Evolutionary conservation across 2,113 vertebrate genomes (phyloP), one percentile per base, ranked within the genome.

Genomic region (Calypte anna): DNA sequence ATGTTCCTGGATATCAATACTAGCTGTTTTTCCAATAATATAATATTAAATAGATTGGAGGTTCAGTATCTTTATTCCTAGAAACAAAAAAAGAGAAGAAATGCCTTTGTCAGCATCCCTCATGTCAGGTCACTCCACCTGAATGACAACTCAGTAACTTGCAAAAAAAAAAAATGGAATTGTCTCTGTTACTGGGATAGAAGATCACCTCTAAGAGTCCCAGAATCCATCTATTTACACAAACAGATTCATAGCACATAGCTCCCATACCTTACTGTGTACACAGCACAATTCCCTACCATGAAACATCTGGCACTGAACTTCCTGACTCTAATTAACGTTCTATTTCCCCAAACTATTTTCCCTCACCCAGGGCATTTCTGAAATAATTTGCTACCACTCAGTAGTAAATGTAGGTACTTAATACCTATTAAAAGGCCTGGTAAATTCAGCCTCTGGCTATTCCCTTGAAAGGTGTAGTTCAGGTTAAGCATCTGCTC

Each of bases 401-500:
- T 93, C 18, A 73, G 50, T 62, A 59, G 50, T 85, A 87, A 92
- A 54, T 0, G 0, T 46, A 66, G n/a, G n/a, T 93, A 76, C 62
- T 94, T 84, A 82, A 91, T 89, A 86, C 46, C 19, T 89, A 54
- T 54, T 85, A 95, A 92, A 46, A 76, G 14, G 27, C 20, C 14
- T 3, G 1, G 50, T 73, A 89, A 76, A 82, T 69, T 82, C 83
- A 91, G 30, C n/a, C 89, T 66, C 40, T 82, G 58, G 40, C 50
- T 92, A 64, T 69, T 89, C 62, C 69, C 46, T 87, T 76, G 66
- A 73, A 93, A 91, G 66, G 48, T 76, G 27, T 21, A 53, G 22
- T 92, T 89, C 83, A 87, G 86, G 77, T 91, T 89, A 93, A 92
- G 46, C 58, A 43, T 86, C 74, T 91, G 24, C 91, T 62, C 74